A percentile compares a stretch with the other conserved stretches of the same genome.
phyloP scores from a whole-genome alignment of 2,888 invertebrate genomes.

The Ypsolopha sequella region DNA sequence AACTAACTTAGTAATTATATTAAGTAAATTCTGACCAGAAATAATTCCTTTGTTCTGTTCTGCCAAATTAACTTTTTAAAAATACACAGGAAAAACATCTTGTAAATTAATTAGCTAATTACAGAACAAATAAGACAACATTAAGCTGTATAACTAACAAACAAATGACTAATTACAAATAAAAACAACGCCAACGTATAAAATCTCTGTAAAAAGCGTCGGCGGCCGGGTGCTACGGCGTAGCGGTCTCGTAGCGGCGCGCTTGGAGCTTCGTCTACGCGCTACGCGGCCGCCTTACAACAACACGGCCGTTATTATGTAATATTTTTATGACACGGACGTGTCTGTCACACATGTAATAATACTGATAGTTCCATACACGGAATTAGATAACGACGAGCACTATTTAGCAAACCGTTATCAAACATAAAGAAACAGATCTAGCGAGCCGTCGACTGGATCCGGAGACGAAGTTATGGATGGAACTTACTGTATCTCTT shows the following conservation, averaged over 20 bases:
- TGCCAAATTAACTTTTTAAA: too few species aligned
- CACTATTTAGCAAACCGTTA: background rate
- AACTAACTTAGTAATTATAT: too few species aligned
- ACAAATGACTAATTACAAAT: background rate
- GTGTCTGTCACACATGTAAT: background rate
- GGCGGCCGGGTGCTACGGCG: background rate
- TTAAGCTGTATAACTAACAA: background rate
- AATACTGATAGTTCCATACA: background rate
- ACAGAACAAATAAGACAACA: too few species aligned
- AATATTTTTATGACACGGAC: too few species aligned
- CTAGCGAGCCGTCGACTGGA: background rate
- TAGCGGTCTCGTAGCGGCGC: background rate
- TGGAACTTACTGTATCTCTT: slow-evolving; percentile 91
- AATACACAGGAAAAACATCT: too few species aligned
- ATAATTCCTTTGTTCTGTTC: too few species aligned
- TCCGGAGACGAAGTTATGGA: background rate
- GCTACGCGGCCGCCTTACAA: background rate
- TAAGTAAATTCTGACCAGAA: too few species aligned
- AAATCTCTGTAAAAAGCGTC: background rate
- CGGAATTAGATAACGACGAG: background rate
- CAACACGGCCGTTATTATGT: too few species aligned
- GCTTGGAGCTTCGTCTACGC: background rate
- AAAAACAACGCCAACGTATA: background rate
- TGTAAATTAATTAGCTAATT: too few species aligned
- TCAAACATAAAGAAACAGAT: background rate